Base-by-base conservation (phyloP, 2,888 invertebrate genomes). In the Pecten maximus region DNA sequence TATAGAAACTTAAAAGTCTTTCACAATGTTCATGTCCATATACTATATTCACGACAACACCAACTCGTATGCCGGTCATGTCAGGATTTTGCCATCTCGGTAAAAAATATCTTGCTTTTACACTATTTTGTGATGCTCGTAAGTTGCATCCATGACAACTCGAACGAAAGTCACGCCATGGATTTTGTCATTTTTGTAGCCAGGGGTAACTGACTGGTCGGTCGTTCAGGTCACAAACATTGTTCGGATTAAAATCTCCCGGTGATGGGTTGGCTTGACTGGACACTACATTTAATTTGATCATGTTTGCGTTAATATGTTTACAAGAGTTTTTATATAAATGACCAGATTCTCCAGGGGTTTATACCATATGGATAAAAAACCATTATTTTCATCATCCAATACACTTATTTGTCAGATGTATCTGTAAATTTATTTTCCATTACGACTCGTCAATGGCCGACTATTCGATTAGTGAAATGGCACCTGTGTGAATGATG, bases 261-360 rank as follows among this genome's bases (percentile, higher is more conserved):
- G 15, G 6, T 35, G 74, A 74, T 35, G 10, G 74, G 35, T 74
- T 74, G 74, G 35, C 74, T 74, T 28, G 74, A 74, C 6, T 74
- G 35, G 74, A 74, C 74, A 35, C 74, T 74, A 74, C 35, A 74
- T 74, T 35, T 74, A 74, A 74, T 74, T 74, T 74, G 35, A 74
- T 74, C 15, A 74, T 74, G 35, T 74, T 74, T 28, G 35, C 28
- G 74, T 74, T 74, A 74, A 35, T 74, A 74, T 74, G 74, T 74
- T 74, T 74, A 74, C 74, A 35, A 15, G 28, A 35, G 6, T 74
- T 74, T 74, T 28, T 74, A 74, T 74, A 74, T 74, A 74, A 74
- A 74, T 74, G 74, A 74, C 74, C 74, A 23, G 35, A 74, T 35
- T 74, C 74, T 74, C 74, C 4, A 35, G 74, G 74, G 74, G 28